Evolutionary conservation across 2,797 vertebrate species (phyloP), one percentile per base, ranked within the genome.

Genomic region (Argyrosomus regius): DNA sequence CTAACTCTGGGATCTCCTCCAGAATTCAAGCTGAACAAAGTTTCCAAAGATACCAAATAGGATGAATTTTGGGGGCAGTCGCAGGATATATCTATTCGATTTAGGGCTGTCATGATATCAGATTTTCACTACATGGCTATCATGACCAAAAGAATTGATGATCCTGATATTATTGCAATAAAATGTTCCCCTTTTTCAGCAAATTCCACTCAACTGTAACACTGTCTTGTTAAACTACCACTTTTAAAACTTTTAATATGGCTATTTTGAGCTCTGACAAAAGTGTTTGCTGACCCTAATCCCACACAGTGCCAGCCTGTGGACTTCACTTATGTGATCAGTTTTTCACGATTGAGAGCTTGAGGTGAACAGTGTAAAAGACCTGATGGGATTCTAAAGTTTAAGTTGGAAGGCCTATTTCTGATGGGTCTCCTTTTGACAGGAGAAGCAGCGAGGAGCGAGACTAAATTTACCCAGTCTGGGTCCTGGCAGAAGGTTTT

Each of bases 401-500:
- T 84, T 59, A 24, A 39, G 54, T 64, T 75, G 57, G 72, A 70
- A 71, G 56, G 70, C 81, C 75, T 39, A 65, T 82, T 87, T 78
- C 66, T 85, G 75, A 80, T 50, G 75, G 73, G 22, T 80, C 77
- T 75, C 35, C 66, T 83, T 77, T 70, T 81, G 89, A 88, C 88
- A 87, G 82, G 53, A 80, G 78, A 77, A 80, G 77, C 45, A 53
- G 73, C 26, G n/a, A 81, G 59, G 52, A 87, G 82, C 11, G 16
- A 77, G 71, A 77, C 82, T 84, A 89, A 86, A 90, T 83, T 79
- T 80, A 87, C 68, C 72, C 69, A 50, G 75, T 79, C 82, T 77
- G 68, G 76, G 66, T 63, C 61, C 76, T 63, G 63, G 84, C 83
- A 83, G 79, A 80, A 64, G 28, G 59, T 35, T n/a, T 64, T 43